Percentiles rank a stretch among this genome's conserved stretches.
Evolutionary conservation across 2,113 vertebrate genomes (phyloP).

Genomic region (Phylloscopus whistleri): DNA sequence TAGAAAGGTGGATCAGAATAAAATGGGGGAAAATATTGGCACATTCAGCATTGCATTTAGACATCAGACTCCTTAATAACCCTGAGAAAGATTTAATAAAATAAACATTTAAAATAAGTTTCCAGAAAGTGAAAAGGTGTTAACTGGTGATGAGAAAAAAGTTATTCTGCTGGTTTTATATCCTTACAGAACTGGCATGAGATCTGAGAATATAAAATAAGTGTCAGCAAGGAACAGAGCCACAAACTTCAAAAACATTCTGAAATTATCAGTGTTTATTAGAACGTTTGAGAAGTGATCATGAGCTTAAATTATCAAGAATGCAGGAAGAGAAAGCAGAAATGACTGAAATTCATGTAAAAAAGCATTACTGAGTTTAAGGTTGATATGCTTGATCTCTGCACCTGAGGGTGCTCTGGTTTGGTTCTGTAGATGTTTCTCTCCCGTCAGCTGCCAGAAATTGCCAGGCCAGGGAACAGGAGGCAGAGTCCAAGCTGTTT

Average conservation of each 20-base stretch:
- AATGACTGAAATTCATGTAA: not conserved
- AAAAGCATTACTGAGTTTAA: not conserved
- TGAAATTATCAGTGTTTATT: not conserved
- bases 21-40: not conserved
- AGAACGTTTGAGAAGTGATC: not conserved
- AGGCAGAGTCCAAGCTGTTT: not conserved
- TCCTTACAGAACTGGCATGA: not conserved
- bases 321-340: not conserved
- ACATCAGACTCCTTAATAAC: not conserved
- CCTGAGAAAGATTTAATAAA: not conserved
- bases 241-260: accelerated
- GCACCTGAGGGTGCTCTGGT: not conserved
- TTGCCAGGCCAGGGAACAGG: not conserved
- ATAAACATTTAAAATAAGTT: not conserved
- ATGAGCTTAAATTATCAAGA: not conserved
- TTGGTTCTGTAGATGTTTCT: not conserved
- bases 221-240: not conserved
- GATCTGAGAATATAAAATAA: not conserved
- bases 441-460: too few species aligned
- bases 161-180: not conserved
- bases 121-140: not conserved
- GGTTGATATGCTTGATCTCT: not conserved
- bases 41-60: not conserved
- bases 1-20: not conserved
- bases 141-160: not conserved